Percentiles rank a stretch among this genome's conserved stretches.
These are phyloP conservation scores for Sminthurinus aureus DNA, from an alignment of 2,888 invertebrate species.

Conservation along the genomic window DNA sequence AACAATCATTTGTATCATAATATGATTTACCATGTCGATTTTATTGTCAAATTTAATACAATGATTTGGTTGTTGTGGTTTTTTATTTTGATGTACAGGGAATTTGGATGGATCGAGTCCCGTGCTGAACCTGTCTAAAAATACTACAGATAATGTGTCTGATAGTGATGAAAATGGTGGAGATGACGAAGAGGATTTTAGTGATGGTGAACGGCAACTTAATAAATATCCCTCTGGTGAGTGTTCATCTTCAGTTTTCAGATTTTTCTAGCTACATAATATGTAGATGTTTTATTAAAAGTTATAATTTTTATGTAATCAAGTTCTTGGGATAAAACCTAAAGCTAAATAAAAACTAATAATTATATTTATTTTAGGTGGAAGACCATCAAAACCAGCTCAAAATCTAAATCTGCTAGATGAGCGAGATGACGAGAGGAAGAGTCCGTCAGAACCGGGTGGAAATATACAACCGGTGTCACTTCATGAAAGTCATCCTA, in stretches of 20 bases:
- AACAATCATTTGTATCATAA: background rate
- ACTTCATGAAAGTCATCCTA: slow-evolving; percentile 49
- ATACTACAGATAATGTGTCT: slow-evolving; percentile 66
- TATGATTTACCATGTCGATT: too few relatives aligned
- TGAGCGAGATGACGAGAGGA: slow-evolving; percentile 46
- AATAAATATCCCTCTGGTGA: slow-evolving; percentile 54
- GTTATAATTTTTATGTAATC: too few relatives aligned
- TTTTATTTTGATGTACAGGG: slow-evolving; percentile 69
- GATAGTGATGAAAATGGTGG: slow-evolving; percentile 60
- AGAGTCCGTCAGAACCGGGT: slow-evolving; percentile 57
- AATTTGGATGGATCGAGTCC: slow-evolving; percentile 92
- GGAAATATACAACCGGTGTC: slow-evolving; percentile 26
- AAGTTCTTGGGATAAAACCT: too few relatives aligned
- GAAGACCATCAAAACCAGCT: slow-evolving; percentile 42
- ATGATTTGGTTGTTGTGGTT: background rate
- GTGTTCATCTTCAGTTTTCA: background rate
- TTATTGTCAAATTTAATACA: background rate
- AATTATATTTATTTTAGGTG: slow-evolving; percentile 21
- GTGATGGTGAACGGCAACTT: slow-evolving; percentile 73
- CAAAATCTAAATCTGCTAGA: slow-evolving; percentile 15
- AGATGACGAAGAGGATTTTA: slow-evolving; percentile 74
- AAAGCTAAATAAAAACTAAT: background rate
- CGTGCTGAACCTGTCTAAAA: slow-evolving; percentile 89
- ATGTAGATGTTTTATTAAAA: too few relatives aligned
- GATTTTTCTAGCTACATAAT: too few relatives aligned